Evolutionary conservation across 2,888 invertebrate genomes (phyloP).

Genomic region (Noctua janthina): DNA sequence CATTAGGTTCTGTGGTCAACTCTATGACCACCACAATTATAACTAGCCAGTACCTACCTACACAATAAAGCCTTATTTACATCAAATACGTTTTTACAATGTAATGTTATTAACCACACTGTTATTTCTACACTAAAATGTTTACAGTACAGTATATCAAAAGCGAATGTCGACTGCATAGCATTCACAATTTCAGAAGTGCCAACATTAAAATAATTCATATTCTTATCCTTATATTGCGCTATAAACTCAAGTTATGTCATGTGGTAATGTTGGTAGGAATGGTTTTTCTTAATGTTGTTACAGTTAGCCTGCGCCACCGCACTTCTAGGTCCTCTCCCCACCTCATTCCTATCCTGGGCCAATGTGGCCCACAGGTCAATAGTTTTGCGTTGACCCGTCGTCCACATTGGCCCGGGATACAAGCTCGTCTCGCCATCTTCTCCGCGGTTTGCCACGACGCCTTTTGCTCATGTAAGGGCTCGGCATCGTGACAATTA

Average conservation of each 20-base stretch:
- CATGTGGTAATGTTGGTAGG: conserved; percentile 34
- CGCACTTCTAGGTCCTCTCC: no score
- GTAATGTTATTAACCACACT: conserved; percentile 34
- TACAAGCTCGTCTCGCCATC: neutral
- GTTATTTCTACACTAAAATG: conserved; percentile 42
- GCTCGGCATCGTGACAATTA: neutral
- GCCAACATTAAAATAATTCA: conserved; percentile 55
- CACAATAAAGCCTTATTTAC: neutral
- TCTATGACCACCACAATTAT: neutral
- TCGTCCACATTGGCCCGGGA: neutral
- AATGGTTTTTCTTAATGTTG: neutral
- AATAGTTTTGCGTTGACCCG: neutral
- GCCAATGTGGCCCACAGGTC: neutral
- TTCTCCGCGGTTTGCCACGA: neutral
- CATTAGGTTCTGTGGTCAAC: neutral
- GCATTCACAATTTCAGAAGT: conserved; percentile 37
- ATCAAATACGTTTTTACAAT: neutral
- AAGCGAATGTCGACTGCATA: conserved; percentile 51
- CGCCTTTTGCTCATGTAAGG: neutral
- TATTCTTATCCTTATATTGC: conserved; percentile 21
- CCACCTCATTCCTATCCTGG: neutral
- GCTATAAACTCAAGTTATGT: conserved; percentile 37
- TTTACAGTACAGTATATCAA: conserved; percentile 30
- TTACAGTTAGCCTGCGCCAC: neutral
- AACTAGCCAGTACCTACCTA: neutral